Base-by-base conservation (phyloP, 1,140 invertebrate species). In the Drosophila nebulosa region DNA sequence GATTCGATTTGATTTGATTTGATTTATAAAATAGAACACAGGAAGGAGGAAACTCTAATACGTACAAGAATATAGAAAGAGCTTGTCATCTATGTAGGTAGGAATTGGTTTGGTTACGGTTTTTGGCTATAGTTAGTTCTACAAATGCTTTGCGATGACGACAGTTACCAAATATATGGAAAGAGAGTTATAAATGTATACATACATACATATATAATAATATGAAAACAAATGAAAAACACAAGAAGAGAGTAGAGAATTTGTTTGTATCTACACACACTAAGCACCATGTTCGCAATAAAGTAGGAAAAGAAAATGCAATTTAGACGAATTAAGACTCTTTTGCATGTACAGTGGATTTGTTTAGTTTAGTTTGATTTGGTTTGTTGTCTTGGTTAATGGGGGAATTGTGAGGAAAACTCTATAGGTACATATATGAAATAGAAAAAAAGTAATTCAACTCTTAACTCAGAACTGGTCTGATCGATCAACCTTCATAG, bases 21-120 rank as follows among this genome's bases (percentile, higher is more conserved):
- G 26, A 26, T 30, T 62, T 55, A 66, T 66, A 67, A 66, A 55
- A 67, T 14, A 59, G 42, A 65, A 65, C 53, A 74, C 63, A 74
- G 52, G 14, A 55, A 18, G n/a, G 71, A 62, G 56, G 60, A 74
- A 67, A 67, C 71, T 67, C 70, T 74, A 70, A 69, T 36, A 39
- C 51, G 67, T 24, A 24, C 42, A 74, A 59, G 51, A 36, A 74
- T 61, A 74, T 59, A 36, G 27, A 30, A 55, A 16, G 14, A 16
- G 24, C 21, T 53, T 53, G 16, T 46, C 26, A 53, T 53, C 22
- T 27, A 53, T 50, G 46, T 50, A 22, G 12, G 42, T 18, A 50
- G 56, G n/a, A 24, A 24, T 32, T 32, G 3, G 30, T 32, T 12
- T 32, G 7, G 4, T 27, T 27, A 7, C 3, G 30, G 52, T 4